Evolutionary conservation across 2,113 vertebrate species (phyloP).

Genomic region (Pollachius pollachius): DNA sequence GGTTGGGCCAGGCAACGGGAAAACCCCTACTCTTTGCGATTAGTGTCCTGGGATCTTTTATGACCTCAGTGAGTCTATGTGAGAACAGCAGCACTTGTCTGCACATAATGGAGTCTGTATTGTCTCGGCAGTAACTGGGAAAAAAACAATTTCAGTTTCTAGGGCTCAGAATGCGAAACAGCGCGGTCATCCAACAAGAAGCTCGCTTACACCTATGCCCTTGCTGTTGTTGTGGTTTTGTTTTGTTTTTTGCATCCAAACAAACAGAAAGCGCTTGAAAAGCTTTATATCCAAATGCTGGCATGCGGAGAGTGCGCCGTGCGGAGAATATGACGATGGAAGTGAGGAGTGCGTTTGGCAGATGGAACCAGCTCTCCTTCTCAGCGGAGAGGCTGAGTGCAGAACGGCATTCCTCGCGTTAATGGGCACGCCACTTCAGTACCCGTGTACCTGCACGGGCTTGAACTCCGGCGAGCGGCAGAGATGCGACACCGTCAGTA

Average conservation of each 20-base stretch:
- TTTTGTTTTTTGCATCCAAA: background rate
- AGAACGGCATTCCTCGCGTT: constrained; percentile 78
- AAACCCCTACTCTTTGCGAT: too few species aligned
- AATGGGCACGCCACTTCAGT: constrained; percentile 77
- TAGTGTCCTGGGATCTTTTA: too few species aligned
- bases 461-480: constrained; percentile 47
- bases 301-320: constrained; percentile 60
- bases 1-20: too few species aligned
- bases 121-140: too few species aligned
- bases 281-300: constrained; percentile 79
- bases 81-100: too few species aligned
- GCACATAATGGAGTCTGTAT: too few species aligned
- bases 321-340: constrained; percentile 48
- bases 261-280: constrained; percentile 71
- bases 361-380: constrained; percentile 66
- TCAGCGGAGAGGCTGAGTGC: constrained; percentile 75
- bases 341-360: constrained; percentile 67
- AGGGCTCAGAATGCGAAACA: too few species aligned
- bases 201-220: too few species aligned
- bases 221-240: too few species aligned
- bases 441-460: constrained; percentile 76
- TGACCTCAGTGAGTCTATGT: too few species aligned
- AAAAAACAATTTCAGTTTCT: too few species aligned
- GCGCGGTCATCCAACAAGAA: too few species aligned
- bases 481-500: constrained; percentile 74